Evolutionary conservation across 2,888 invertebrate genomes (phyloP), one percentile per base, ranked within the genome.

Genomic region (Catotricha subobsoleta): DNA sequence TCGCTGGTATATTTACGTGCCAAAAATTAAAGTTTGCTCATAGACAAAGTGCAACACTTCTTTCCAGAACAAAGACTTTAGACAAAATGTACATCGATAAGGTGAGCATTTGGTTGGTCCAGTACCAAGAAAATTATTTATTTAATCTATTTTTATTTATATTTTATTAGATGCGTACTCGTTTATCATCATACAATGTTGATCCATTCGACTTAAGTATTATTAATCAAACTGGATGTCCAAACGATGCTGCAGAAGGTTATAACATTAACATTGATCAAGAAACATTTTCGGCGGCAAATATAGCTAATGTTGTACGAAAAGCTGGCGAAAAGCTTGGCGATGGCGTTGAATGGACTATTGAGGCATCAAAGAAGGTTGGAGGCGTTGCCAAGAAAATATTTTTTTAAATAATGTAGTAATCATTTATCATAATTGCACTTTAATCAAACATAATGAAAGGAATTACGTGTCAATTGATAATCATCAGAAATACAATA

Each of bases 1-100:
- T 78, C 53, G 83, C 82, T 1, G 80, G 74, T 1, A 67, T 84
- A 39, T 84, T 80, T 60, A 80, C 80, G 0, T 84, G 84, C 51
- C 83, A 84, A 58, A 78, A 75, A 52, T 54, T 84, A 12, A 43
- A 43, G 23, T 76, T 83, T 50, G 77, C 76, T 1, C 77, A 84
- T 58, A 67, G 83, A 3, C 74, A 77, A 45, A 81, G 82, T 1
- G 80, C 81, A 1, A 80, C 83, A 40, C 82, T 91, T 47, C 66
- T 83, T n/a, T 82, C 81, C 1, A 70, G 83, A 39, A 70, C 66
- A 15, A 74, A 74, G 48, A 77, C 76, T 28, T 66, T 83, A 38
- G 84, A 81, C 48, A 77, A 71, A 55, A 67, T 71, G 38, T 77
- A 68, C 46, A 50, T 80, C 7, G 80, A 80, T 48, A 77, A 79